A percentile compares a stretch with the other conserved stretches of the same genome.
Evolutionary conservation across 2,797 vertebrate species (phyloP).

Genomic region (Poeciliopsis turneri): DNA sequence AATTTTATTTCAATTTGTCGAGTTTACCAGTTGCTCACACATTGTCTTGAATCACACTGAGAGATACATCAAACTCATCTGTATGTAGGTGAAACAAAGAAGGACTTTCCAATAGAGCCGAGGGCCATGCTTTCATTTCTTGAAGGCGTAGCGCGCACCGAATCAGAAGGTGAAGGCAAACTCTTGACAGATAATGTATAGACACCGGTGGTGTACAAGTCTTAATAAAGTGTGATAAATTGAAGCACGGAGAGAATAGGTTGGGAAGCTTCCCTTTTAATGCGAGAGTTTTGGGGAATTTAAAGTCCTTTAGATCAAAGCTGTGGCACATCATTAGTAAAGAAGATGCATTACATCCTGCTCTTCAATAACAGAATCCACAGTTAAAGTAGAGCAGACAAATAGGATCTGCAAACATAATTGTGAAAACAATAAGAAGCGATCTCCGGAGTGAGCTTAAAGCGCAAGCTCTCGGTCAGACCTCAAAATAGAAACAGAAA

Average conservation of each 20-base stretch:
- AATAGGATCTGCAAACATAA: neutral
- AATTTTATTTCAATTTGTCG: slow-evolving; percentile 12
- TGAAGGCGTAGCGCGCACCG: neutral
- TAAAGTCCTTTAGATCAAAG: neutral
- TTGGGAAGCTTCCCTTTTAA: neutral
- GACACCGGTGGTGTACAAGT: neutral
- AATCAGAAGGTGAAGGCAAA: neutral
- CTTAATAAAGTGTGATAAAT: neutral
- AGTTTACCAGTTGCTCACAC: slow-evolving; percentile 12
- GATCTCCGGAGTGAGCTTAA: neutral
- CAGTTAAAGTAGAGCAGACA: neutral
- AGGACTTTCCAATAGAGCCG: neutral
- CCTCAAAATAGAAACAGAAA: slow-evolving; percentile 46
- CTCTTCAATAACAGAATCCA: neutral
- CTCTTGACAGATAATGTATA: neutral
- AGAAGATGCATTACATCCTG: neutral
- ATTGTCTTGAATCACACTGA: slow-evolving; percentile 14
- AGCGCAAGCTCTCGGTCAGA: slow-evolving; percentile 26
- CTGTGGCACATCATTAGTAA: neutral
- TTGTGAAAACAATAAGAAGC: slow-evolving; percentile 25
- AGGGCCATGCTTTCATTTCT: neutral
- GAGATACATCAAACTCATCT: neutral
- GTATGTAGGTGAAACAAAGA: neutral
- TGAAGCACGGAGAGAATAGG: neutral
- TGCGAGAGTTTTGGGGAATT: neutral